Evolutionary conservation across 1,140 invertebrate species (phyloP).

Genomic region (Galleria mellonella): DNA sequence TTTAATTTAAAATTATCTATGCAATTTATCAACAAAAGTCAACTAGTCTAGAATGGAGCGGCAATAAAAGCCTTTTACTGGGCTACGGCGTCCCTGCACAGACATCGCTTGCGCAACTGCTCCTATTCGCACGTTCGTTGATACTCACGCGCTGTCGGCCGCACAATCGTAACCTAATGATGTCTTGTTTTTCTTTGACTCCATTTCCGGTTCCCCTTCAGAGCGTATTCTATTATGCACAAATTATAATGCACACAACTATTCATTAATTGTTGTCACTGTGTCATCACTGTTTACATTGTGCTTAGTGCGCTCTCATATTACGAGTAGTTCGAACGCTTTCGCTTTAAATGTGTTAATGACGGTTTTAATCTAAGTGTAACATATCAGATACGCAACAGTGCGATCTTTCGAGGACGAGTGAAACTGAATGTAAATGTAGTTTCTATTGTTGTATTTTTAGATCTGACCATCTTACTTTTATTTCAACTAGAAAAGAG

Average conservation of each 20-base stretch:
- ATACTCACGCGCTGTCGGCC: constrained; percentile 7
- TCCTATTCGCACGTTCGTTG: constrained; percentile 24
- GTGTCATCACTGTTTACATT: constrained; percentile 14
- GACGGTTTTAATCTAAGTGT: constrained; percentile 1
- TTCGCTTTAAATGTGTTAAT: constrained; percentile 10
- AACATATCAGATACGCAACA: constrained; percentile 3
- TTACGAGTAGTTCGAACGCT: constrained; percentile 10
- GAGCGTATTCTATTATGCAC: constrained; percentile 26
- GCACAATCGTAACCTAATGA: constrained; percentile 1
- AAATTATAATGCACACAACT: constrained; percentile 22
- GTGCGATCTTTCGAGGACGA: constrained; percentile 3
- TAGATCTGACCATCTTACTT: no score
- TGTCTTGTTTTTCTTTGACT: constrained; percentile 1
- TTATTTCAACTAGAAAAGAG: no score
- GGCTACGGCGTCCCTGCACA: constrained; percentile 2
- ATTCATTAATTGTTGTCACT: constrained; percentile 15
- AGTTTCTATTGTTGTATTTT: background rate
- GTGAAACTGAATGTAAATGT: constrained; percentile 5
- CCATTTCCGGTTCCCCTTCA: constrained; percentile 4
- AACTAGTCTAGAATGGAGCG: constrained; percentile 11
- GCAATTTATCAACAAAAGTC: constrained; percentile 30
- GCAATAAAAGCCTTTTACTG: constrained; percentile 35
- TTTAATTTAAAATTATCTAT: constrained; percentile 9
- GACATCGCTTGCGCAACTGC: constrained; percentile 45
- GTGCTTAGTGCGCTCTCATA: constrained; percentile 14